Evolutionary conservation across 2,797 vertebrate species (phyloP).

Genomic region (Acanthurus leucopareius): DNA sequence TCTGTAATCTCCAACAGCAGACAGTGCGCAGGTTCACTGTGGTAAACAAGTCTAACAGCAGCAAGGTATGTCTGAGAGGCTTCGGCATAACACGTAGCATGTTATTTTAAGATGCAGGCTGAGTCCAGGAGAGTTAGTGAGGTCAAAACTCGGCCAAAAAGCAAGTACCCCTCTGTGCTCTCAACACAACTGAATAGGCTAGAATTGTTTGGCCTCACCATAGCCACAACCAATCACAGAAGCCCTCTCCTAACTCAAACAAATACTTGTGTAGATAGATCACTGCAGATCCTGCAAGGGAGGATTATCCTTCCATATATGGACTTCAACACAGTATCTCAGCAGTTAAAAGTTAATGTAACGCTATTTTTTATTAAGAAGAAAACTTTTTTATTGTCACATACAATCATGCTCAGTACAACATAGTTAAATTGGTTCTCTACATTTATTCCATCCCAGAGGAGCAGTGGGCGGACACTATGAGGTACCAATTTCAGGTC

Average conservation of each 20-base stretch:
- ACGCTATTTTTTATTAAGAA: background rate
- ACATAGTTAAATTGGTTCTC: too few species aligned
- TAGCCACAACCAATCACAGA: constrained; percentile 46
- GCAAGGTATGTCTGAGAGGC: constrained; percentile 64
- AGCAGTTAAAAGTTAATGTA: constrained; percentile 11
- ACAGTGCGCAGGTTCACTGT: constrained; percentile 52
- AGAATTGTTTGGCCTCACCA: constrained; percentile 48
- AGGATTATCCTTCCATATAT: constrained; percentile 59
- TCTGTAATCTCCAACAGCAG: constrained; percentile 52
- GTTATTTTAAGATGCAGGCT: constrained; percentile 69
- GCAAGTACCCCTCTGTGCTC: constrained; percentile 40
- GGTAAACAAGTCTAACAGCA: constrained; percentile 67
- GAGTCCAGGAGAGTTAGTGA: constrained; percentile 52
- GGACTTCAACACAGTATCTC: constrained; percentile 34
- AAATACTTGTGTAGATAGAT: constrained; percentile 68
- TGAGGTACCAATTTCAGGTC: too few species aligned
- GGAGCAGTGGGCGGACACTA: too few species aligned
- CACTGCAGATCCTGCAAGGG: constrained; percentile 36
- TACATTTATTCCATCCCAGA: too few species aligned
- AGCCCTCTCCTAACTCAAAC: constrained; percentile 56
- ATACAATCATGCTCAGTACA: too few species aligned
- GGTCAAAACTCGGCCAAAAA: constrained; percentile 67
- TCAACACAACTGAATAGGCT: constrained; percentile 42
- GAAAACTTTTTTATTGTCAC: too few species aligned
- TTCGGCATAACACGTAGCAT: constrained; percentile 54